Percentiles rank a stretch among this genome's conserved stretches.
Evolutionary conservation across 1,140 invertebrate species (phyloP).

Genomic region (Bombus cullumanus): DNA sequence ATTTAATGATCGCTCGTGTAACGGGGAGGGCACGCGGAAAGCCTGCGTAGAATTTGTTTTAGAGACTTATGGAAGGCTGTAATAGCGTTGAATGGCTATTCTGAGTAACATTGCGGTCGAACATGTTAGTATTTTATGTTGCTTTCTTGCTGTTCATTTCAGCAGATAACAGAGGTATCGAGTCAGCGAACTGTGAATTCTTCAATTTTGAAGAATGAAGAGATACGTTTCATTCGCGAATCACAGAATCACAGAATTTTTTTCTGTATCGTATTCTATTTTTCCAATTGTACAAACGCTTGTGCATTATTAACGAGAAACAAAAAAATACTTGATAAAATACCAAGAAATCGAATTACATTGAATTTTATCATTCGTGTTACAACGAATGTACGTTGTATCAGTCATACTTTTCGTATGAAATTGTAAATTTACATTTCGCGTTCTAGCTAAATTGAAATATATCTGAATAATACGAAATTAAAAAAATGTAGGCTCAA

Average conservation of each 20-base stretch:
- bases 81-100: neutral
- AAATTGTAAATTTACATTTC: neutral
- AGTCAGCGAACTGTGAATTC: too few species aligned
- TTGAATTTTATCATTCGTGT: too few species aligned
- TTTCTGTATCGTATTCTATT: neutral
- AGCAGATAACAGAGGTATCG: too few species aligned
- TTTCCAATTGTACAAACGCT: neutral
- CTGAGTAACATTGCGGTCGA: neutral
- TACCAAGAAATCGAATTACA: neutral
- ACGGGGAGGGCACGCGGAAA: neutral
- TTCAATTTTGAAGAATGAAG: neutral
- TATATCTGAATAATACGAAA: neutral
- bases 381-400: too few species aligned
- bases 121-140: neutral
- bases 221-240: neutral
- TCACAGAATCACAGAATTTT: neutral
- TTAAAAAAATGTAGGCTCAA: neutral
- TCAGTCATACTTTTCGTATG: too few species aligned
- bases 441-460: neutral
- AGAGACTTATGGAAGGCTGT: neutral
- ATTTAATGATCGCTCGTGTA: slow-evolving; percentile 22
- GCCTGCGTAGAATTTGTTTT: slow-evolving; percentile 1
- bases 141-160: neutral
- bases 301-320: neutral
- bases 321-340: neutral